Conservation (phyloP, 2,113 vertebrate genomes). For the Lophura nycthemera region DNA sequence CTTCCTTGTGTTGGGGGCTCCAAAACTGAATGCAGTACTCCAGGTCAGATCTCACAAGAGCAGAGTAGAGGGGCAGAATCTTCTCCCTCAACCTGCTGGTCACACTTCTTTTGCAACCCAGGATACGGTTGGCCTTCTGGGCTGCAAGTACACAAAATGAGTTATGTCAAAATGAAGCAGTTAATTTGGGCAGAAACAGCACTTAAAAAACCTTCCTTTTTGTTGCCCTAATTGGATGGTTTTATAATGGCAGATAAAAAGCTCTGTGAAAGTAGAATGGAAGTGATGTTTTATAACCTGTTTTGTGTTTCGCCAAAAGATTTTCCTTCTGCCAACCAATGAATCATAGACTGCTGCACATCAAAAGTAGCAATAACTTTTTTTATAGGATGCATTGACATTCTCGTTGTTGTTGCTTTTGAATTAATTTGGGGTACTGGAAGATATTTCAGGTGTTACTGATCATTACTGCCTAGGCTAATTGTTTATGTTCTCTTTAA, state of each 20-base stretch:
- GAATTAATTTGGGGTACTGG: conserved; percentile 19
- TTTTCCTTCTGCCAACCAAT: conserved; percentile 26
- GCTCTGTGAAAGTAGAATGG: not conserved
- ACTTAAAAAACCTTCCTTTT: conserved; percentile 37
- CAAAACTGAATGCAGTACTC: no score
- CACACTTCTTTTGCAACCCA: no score
- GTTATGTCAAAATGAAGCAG: conserved; percentile 19
- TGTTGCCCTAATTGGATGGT: conserved; percentile 63
- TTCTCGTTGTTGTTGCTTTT: conserved; percentile 1
- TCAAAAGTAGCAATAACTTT: conserved; percentile 5
- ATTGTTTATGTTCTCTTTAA: conserved; percentile 5
- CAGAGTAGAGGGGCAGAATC: no score
- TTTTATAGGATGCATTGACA: not conserved
- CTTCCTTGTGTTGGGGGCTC: no score
- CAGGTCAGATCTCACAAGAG: no score
- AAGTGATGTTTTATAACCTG: conserved; percentile 59
- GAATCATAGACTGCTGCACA: conserved; percentile 16
- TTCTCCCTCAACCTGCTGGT: no score
- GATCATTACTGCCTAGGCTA: conserved; percentile 8
- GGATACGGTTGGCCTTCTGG: no score
- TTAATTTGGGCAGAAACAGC: conserved; percentile 41
- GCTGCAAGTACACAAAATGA: not conserved
- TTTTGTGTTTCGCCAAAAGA: conserved; percentile 48
- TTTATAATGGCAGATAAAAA: conserved; percentile 66
- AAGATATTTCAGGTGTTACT: conserved; percentile 31